Percentiles rank a stretch among this genome's conserved stretches.
Evolutionary conservation across 2,113 vertebrate genomes (phyloP).

Genomic region (Cnemophilus loriae): DNA sequence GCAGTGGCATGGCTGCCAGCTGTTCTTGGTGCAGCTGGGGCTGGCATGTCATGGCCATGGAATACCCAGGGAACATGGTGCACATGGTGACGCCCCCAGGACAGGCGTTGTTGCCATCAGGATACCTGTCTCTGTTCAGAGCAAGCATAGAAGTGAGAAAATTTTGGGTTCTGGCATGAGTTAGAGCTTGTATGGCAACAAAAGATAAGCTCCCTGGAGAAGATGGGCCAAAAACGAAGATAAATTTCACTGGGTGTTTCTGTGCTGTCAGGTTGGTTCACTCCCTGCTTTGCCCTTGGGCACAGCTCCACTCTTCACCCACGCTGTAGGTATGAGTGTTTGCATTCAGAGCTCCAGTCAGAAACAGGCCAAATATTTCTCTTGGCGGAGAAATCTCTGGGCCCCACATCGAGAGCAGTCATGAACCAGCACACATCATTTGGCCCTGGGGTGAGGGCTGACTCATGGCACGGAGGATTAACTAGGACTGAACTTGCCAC

Average conservation of each 20-base stretch:
- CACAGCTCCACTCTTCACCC: not conserved
- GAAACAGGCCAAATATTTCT: constrained; percentile 15
- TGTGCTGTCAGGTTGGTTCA: constrained; percentile 29
- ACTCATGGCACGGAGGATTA: not conserved
- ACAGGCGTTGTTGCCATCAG: not conserved
- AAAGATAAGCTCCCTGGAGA: not conserved
- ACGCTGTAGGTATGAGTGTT: constrained; percentile 12
- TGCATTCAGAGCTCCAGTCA: not conserved
- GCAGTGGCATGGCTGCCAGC: not conserved
- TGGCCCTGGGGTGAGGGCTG: not conserved
- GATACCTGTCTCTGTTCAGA: not conserved
- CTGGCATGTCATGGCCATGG: accelerated
- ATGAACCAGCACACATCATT: not conserved
- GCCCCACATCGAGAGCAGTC: not conserved
- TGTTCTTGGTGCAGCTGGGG: not conserved
- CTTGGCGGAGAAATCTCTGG: not conserved
- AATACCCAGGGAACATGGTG: not conserved
- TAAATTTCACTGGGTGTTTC: constrained; percentile 21
- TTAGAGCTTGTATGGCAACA: not conserved
- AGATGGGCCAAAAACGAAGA: not conserved
- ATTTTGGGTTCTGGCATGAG: not conserved
- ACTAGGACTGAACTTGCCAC: not conserved
- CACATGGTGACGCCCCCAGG: not conserved
- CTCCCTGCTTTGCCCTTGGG: constrained; percentile 26
- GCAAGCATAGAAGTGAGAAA: not conserved